Evolutionary conservation across 2,888 invertebrate genomes (phyloP), one percentile per base, ranked within the genome.

Genomic region (Poecilobothrus nobilitatus): DNA sequence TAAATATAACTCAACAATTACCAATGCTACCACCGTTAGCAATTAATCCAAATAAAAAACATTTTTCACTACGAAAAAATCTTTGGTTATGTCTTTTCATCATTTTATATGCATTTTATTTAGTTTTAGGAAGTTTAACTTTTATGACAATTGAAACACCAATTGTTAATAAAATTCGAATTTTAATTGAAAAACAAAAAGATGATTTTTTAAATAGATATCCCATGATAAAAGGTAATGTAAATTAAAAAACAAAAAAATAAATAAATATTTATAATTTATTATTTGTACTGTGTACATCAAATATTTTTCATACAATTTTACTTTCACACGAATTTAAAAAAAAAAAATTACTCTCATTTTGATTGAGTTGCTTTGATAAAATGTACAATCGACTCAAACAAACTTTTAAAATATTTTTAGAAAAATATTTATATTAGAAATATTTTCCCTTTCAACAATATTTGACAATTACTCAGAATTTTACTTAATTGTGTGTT

Each of bases 111-210:
- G 72, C 85, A 7, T 78, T 84, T 64, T 91, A 88, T 78, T 79
- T 91, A 76, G 81, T 86, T 22, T 81, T 87, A 68, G 91, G 91
- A 0, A 89, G 89, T 0, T 74, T 87, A 70, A 84, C 89, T 67
- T 91, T 91, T 78, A 85, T 86, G 61, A 82, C 85, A 18, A 78
- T 91, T 71, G 92, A 92, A 79, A 83, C 84, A 0, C 88, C 89
- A 0, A 74, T 84, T 70, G 90, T 91, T 76, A 81, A 84, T 68
- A 82, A 84, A 64, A 81, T 86, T 44, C 82, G 85, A 63, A 75
- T 83, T 41, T 82, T 83, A 62, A 79, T 89, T 21, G 81, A 84
- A 44, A 78, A 82, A 15, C 83, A 84, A 7, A 84, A 87, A 72
- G 81, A 83, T 66, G 82, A 83, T 62, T 91, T 91, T 76, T 77